Conservation (phyloP, 2,888 invertebrate genomes). For the Zootermopsis nevadensis region DNA sequence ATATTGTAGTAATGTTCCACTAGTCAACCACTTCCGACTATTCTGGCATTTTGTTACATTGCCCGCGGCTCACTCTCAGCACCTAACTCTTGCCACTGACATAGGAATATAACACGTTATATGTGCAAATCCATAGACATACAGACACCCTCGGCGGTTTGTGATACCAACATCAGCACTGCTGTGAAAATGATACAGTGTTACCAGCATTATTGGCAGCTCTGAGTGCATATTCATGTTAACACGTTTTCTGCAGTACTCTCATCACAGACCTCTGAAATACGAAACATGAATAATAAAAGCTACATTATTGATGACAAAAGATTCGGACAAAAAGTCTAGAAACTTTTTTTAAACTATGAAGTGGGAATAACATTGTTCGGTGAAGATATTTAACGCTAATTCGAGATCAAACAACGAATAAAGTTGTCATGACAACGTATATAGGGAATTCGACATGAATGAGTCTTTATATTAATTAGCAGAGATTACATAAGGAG, state of each 20-base stretch:
- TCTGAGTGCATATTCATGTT: conserved; percentile 39
- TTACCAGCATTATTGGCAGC: conserved; percentile 30
- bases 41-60: conserved; percentile 14
- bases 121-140: conserved; percentile 17
- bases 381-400: background rate
- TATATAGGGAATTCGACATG: no score
- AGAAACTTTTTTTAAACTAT: background rate
- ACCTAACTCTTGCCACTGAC: background rate
- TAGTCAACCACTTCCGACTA: background rate
- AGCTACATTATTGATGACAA: background rate
- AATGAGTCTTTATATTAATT: no score
- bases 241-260: conserved; percentile 3
- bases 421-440: background rate
- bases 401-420: background rate
- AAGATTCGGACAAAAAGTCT: background rate
- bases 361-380: background rate
- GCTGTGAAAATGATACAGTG: conserved; percentile 23
- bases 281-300: conserved; percentile 4
- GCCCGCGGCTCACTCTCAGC: background rate
- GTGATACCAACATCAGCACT: conserved; percentile 6
- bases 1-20: background rate
- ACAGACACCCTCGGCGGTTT: background rate
- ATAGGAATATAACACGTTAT: background rate
- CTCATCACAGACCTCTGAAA: conserved; percentile 3
- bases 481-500: no score